Percentiles rank a stretch among this genome's conserved stretches.
Evolutionary conservation across 2,113 vertebrate genomes (phyloP).

Genomic region (Phyllostomus discolor): DNA sequence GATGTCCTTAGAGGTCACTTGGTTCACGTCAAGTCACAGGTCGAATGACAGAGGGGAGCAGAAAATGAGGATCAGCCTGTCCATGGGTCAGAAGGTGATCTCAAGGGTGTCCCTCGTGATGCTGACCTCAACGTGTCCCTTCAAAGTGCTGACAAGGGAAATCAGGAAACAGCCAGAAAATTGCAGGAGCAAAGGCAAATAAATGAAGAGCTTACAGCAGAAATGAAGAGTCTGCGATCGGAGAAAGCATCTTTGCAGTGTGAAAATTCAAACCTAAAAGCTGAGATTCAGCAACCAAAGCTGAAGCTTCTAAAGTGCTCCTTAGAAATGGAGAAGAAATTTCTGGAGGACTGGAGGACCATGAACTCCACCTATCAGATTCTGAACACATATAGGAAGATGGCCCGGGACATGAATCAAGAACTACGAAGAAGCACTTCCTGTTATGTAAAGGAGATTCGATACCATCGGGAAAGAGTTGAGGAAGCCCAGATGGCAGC

Average conservation of each 20-base stretch:
- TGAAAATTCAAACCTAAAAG: not conserved
- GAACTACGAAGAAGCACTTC: too few species aligned
- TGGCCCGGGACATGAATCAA: too few species aligned
- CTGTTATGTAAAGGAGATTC: too few species aligned
- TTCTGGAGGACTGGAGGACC: too few species aligned
- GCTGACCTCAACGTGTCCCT: not conserved
- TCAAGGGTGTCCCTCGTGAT: not conserved
- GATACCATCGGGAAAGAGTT: too few species aligned
- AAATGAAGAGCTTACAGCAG: too few species aligned
- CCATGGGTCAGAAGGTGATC: fast-evolving
- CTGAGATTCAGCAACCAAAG: not conserved
- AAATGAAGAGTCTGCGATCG: not conserved
- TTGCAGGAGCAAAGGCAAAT: fast-evolving
- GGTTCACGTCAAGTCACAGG: not conserved
- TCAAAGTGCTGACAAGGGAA: not conserved
- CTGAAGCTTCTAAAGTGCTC: too few species aligned
- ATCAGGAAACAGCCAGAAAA: not conserved
- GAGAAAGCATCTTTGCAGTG: not conserved
- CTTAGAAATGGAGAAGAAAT: too few species aligned
- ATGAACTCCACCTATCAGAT: too few species aligned
- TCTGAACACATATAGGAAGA: too few species aligned
- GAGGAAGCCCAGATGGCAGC: too few species aligned
- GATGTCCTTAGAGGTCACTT: not conserved
- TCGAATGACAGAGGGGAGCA: too few species aligned
- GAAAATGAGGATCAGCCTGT: fast-evolving